Evolutionary conservation across 1,140 invertebrate genomes (phyloP), one percentile per base, ranked within the genome.

Genomic region (Cydia strobilella): DNA sequence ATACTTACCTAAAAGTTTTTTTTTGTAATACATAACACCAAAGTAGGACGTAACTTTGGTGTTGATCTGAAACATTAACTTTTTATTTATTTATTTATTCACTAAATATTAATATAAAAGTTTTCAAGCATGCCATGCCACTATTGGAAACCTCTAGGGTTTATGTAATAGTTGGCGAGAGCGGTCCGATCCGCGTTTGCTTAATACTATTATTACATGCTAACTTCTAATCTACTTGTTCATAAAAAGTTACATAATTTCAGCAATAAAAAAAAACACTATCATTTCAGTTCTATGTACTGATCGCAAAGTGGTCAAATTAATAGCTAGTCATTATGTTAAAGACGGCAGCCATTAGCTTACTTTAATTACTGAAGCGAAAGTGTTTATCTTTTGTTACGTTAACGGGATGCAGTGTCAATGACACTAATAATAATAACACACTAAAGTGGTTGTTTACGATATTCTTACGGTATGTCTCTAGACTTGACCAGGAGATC

Each of bases 321-420:
- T 66, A 72, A 48, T 72, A 59, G 69, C 15, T 2, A 45, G 45
- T 42, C 5, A 72, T 72, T 72, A 72, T 45, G 69, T 10, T 72
- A 72, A 72, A 10, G 23, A 35, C 71, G 13, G 71, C 12, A 45
- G 13, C 42, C 42, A 13, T 48, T 23, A 12, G 39, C 7, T 45
- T 25, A 72, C 35, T 20, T 51, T 72, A 72, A 45, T 20, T 72
- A 15, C 45, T 10, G 2, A 3, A 48, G 71, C 71, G 35, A 45
- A 72, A 72, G 63, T 66, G 63, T 66, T 25, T 31, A 66, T 66
- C 63, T 66, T 35, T 66, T 66, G 63, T 66, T 66, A 31, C 25
- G 63, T 31, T 66, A 66, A 66, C 63, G 63, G 27, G 63, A 66
- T 66, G 63, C 1, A 7, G 63, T 66, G 25, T 66, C 59, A 66